Evolutionary conservation across 1,140 invertebrate species (phyloP), one percentile per base, ranked within the genome.

Genomic region (Drosophila punjabiensis): DNA sequence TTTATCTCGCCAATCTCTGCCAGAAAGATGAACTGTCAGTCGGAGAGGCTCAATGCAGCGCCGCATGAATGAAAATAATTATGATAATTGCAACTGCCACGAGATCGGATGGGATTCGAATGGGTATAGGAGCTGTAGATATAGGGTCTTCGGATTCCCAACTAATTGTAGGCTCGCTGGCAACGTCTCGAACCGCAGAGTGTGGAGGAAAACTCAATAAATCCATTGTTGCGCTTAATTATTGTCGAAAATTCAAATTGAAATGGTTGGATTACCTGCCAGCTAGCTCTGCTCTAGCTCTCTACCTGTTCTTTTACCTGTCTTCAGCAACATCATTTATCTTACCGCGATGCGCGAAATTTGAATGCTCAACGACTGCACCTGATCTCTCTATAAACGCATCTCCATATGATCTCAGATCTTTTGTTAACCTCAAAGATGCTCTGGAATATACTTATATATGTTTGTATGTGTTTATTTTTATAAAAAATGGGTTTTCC

Each of bases 1-100:
- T 67, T 76, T 85, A 90, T 90, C 86, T 65, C 59, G 65, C 70
- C 78, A 81, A 83, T 78, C 84, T 88, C 28, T 41, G 18, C 28
- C 43, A 47, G 13, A 45, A 39, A 56, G 59, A 70, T 45, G 28
- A 67, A 70, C 76, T 79, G 64, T 67, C 69, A 66, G 62, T 41
- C 53, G 52, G 39, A 37, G 83, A 74, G 74, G 39, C 64, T 76
- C 63, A 81, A 76, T 76, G 63, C 77, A 75, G 28, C 82, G 71
- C 79, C 47, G 86, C 82, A 86, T 90, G 86, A 89, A 90, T 90
- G 86, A 89, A 89, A 89, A 90, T 90, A 90, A 90, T 90, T 90
- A 90, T 90, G 82, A 90, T 90, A 91, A 90, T 89, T 89, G 86
- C 86, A 90, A 90, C 60, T 66, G 75, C 74, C 84, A 71, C 69